Conservation (phyloP, 2,113 vertebrate species). For the Callospermophilus lateralis region DNA sequence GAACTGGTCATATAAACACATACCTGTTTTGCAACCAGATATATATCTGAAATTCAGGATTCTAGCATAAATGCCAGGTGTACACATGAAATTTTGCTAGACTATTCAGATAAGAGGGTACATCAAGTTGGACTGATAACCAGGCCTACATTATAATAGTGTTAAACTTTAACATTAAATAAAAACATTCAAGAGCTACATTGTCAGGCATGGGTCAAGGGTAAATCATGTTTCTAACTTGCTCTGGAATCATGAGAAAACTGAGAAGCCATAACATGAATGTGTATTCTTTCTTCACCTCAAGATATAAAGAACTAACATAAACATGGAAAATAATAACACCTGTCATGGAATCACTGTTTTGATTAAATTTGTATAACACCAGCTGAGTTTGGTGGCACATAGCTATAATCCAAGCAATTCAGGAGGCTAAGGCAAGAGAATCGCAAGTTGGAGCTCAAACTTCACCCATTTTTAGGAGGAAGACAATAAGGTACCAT, state of each 20-base stretch:
- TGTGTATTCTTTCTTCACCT: background rate
- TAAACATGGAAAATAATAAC: background rate
- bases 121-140: no score
- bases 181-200: background rate
- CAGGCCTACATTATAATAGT: background rate
- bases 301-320: background rate
- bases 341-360: background rate
- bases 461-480: no score
- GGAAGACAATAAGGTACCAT: no score
- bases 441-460: no score
- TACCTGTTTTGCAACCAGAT: background rate
- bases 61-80: background rate
- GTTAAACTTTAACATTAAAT: background rate
- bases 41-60: background rate
- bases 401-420: no score
- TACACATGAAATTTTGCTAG: no score
- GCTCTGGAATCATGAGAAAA: background rate
- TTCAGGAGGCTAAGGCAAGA: no score
- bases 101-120: background rate
- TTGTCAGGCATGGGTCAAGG: background rate
- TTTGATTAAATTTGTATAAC: background rate
- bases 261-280: background rate
- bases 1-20: background rate
- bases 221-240: background rate
- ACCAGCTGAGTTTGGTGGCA: background rate